Evolutionary conservation across 2,797 vertebrate genomes (phyloP).

Genomic region (Rousettus madagascariensis): DNA sequence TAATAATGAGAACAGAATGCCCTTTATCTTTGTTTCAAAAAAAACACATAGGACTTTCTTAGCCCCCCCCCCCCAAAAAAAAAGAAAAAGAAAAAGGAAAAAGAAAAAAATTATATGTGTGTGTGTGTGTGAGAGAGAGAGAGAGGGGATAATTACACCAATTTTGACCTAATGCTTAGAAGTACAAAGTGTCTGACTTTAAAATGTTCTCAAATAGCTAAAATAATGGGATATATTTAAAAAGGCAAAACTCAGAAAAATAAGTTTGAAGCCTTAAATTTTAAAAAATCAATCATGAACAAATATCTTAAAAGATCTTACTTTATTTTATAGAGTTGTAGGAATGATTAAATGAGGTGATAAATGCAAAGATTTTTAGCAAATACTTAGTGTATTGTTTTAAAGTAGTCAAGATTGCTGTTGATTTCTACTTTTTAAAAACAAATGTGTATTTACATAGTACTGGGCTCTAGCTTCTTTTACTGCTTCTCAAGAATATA

Average conservation of each 20-base stretch:
- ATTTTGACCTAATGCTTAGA: background rate
- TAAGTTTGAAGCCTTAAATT: background rate
- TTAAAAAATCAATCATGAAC: background rate
- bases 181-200: background rate
- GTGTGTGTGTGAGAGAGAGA: too few species aligned
- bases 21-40: conserved; percentile 23
- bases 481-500: background rate
- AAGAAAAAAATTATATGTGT: too few species aligned
- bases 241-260: background rate
- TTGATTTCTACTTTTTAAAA: background rate
- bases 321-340: background rate
- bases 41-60: background rate
- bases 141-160: background rate
- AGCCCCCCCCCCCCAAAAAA: too few species aligned
- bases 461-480: background rate
- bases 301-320: background rate
- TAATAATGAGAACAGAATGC: background rate
- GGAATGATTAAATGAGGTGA: background rate
- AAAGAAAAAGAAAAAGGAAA: too few species aligned
- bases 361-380: background rate
- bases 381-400: background rate
- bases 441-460: background rate
- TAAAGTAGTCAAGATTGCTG: background rate
- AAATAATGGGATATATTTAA: background rate
- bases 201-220: background rate